A percentile compares a stretch with the other conserved stretches of the same genome.
Evolutionary conservation across 2,113 vertebrate species (phyloP).

Genomic region (Dipodomys ordii): DNA sequence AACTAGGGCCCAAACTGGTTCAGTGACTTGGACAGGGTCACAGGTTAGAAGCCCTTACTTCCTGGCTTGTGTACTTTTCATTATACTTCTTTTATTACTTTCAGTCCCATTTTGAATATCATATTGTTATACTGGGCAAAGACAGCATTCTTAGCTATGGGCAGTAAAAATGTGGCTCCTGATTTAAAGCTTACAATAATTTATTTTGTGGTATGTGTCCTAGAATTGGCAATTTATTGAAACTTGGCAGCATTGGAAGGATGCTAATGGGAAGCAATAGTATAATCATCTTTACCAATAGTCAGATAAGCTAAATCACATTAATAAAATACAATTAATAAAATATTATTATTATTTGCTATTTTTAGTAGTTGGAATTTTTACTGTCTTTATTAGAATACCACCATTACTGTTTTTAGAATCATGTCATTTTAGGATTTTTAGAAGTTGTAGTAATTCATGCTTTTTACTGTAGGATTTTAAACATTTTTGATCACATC

Average conservation of each 20-base stretch:
- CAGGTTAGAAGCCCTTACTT: background rate
- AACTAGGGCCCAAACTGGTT: background rate
- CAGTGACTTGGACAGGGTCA: background rate
- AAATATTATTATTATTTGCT: background rate
- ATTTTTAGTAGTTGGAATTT: background rate
- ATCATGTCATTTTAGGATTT: constrained; percentile 25
- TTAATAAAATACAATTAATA: constrained; percentile 2
- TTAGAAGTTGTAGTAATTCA: constrained; percentile 19
- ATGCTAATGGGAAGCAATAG: constrained; percentile 29
- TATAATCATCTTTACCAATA: constrained; percentile 47
- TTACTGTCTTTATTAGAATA: constrained; percentile 13
- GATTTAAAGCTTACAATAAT: background rate
- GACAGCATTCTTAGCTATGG: background rate
- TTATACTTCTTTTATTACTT: constrained; percentile 2
- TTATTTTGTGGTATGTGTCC: background rate
- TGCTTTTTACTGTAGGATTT: constrained; percentile 22
- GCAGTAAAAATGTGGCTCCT: constrained; percentile 12
- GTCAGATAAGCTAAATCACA: background rate
- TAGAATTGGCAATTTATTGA: constrained; percentile 13
- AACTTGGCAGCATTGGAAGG: constrained; percentile 29
- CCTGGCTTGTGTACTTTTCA: constrained; percentile 11
- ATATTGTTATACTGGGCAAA: constrained; percentile 37
- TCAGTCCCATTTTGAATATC: constrained; percentile 6
- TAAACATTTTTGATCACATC: background rate
- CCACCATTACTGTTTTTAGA: background rate